These are phyloP conservation scores for Heterochromis multidens DNA, from an alignment of 2,113 vertebrate genomes.

Conservation along the genomic window DNA sequence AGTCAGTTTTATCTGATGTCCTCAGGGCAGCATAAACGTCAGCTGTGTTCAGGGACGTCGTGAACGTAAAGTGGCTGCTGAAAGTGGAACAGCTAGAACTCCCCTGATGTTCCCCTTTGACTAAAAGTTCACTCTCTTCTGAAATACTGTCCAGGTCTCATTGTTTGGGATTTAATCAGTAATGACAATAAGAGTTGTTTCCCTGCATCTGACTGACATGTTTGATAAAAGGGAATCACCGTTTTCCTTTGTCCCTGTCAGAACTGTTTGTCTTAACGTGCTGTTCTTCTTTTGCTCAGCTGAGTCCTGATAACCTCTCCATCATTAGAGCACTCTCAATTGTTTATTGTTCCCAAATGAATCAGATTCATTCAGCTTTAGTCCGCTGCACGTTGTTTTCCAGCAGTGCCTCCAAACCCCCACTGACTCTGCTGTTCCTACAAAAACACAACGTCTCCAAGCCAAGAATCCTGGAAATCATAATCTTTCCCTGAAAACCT, in stretches of 20 bases:
- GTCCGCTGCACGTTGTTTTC: background rate
- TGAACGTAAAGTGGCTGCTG: background rate
- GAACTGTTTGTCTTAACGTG: background rate
- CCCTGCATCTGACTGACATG: background rate
- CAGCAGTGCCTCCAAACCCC: background rate
- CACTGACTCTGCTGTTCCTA: background rate
- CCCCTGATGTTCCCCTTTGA: background rate
- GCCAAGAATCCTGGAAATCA: background rate
- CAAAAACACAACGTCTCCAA: background rate
- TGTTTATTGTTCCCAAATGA: background rate
- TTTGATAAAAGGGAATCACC: background rate
- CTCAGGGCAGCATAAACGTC: background rate
- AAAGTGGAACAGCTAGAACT: background rate
- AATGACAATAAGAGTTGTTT: background rate
- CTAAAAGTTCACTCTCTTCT: background rate
- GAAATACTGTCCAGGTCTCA: background rate
- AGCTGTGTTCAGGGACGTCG: background rate
- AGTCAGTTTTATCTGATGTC: background rate
- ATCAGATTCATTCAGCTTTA: background rate
- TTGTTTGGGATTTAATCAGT: background rate
- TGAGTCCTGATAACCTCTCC: background rate
- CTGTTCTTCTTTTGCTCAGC: background rate
- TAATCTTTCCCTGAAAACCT: background rate
- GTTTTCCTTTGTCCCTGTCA: background rate
- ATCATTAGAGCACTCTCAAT: background rate